Evolutionary conservation across 2,113 vertebrate species (phyloP).

Genomic region (Hypanus sabinus): DNA sequence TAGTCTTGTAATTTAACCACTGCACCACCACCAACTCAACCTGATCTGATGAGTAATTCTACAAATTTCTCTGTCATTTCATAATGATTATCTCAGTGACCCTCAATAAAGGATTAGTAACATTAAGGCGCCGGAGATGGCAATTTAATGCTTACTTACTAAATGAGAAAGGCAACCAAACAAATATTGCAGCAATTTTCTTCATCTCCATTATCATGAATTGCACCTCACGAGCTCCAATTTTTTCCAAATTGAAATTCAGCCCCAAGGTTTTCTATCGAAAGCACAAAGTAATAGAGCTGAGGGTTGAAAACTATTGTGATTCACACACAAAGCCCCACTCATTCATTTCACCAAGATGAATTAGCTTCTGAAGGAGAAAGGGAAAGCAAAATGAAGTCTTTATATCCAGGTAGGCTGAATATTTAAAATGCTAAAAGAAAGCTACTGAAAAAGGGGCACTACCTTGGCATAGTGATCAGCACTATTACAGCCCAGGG

Average conservation of each 20-base stretch:
- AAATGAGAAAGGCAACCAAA: background rate
- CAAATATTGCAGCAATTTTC: background rate
- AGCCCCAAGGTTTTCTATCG: background rate
- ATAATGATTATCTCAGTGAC: background rate
- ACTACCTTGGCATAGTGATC: background rate
- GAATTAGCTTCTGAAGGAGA: background rate
- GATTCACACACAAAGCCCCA: background rate
- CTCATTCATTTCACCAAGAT: background rate
- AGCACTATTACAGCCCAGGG: too few species aligned
- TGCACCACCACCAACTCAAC: too few species aligned
- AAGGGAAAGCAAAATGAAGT: conserved; percentile 8
- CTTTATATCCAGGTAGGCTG: background rate
- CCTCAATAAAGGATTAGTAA: background rate
- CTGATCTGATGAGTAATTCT: too few species aligned
- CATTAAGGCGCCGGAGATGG: background rate
- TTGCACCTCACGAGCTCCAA: background rate
- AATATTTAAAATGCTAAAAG: background rate
- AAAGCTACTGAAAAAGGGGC: background rate
- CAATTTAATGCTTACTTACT: background rate
- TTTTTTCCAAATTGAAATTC: background rate
- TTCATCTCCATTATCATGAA: background rate
- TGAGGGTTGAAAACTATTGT: background rate
- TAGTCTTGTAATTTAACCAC: too few species aligned
- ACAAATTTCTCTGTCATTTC: too few species aligned
- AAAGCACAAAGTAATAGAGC: background rate